Percentiles rank a stretch among this genome's conserved stretches.
These are phyloP conservation scores for Poeciliopsis prolifica DNA, from an alignment of 2,113 vertebrate genomes.

Conservation along the genomic window DNA sequence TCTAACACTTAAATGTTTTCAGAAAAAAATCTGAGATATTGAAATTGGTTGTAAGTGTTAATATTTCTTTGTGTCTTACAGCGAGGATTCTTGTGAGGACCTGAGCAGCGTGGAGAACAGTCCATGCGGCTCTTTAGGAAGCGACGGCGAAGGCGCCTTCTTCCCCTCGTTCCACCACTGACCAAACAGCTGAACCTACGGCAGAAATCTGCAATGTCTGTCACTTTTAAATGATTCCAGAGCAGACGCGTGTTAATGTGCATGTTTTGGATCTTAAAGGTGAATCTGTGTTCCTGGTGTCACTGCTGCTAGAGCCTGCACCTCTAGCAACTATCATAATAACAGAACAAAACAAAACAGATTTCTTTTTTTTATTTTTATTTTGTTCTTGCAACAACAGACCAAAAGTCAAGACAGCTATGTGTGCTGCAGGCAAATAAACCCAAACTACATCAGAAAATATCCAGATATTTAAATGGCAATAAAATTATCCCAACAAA, in stretches of 20 bases:
- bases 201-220: constrained; percentile 2
- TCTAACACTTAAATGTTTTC: too few species aligned
- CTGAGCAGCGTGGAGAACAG: constrained; percentile 91
- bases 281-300: background rate
- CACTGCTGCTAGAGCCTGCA: background rate
- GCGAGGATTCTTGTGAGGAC: constrained; percentile 93
- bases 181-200: constrained; percentile 19
- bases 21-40: too few species aligned
- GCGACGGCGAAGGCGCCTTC: constrained; percentile 87
- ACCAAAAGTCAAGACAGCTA: background rate
- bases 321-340: background rate
- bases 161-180: constrained; percentile 82
- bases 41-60: background rate
- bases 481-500: background rate
- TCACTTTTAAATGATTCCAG: constrained; percentile 22
- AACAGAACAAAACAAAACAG: background rate
- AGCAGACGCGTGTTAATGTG: constrained; percentile 25
- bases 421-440: background rate
- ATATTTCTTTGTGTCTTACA: constrained; percentile 51
- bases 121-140: constrained; percentile 85
- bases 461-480: background rate
- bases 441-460: background rate
- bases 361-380: too few species aligned
- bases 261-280: constrained; percentile 9
- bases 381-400: background rate